Percentiles rank a stretch among this genome's conserved stretches.
phyloP scores from a whole-genome alignment of 2,797 vertebrate species.

The Eulemur albifrons region DNA sequence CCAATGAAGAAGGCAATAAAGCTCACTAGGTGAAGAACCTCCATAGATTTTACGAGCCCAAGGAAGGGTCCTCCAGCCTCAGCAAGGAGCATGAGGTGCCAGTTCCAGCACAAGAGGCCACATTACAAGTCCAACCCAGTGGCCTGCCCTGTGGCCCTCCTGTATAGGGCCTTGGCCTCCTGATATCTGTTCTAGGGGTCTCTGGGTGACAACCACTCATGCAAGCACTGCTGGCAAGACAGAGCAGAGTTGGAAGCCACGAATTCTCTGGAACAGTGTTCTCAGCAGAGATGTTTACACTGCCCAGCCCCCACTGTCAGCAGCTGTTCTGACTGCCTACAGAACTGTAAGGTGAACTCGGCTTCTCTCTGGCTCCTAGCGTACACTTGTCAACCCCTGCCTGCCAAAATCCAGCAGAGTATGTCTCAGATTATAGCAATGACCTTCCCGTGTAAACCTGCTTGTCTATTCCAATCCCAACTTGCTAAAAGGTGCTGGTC shows the following conservation, averaged over 20 bases:
- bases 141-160: background rate
- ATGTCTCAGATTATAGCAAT: background rate
- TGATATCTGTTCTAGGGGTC: background rate
- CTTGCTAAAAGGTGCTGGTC: background rate
- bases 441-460: background rate
- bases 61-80: background rate
- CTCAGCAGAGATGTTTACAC: background rate
- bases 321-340: background rate
- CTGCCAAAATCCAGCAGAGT: background rate
- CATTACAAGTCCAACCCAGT: fast-evolving
- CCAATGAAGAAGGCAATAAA: background rate
- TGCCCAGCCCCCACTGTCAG: background rate
- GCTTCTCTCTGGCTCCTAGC: background rate
- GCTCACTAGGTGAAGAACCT: background rate
- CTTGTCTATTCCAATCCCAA: background rate
- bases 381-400: background rate
- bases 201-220: background rate
- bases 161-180: too few species aligned
- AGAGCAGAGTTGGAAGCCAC: background rate
- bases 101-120: background rate
- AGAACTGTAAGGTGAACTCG: background rate
- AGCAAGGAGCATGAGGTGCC: fast-evolving
- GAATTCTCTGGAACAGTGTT: background rate
- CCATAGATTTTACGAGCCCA: background rate
- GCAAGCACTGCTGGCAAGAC: background rate